These are phyloP conservation scores for Thymelicus sylvestris DNA, from an alignment of 2,888 invertebrate genomes.

Conservation along the genomic window DNA sequence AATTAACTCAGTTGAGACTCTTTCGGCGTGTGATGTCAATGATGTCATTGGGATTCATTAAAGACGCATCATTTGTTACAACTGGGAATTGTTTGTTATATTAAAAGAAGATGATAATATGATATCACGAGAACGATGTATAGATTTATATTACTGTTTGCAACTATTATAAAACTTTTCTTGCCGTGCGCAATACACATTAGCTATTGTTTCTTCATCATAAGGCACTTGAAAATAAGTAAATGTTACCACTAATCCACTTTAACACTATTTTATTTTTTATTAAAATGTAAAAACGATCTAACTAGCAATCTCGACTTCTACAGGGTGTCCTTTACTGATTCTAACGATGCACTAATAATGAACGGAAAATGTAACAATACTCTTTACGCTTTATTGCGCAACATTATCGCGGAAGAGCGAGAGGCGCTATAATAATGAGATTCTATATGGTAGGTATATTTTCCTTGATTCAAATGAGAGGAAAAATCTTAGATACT, in stretches of 20 bases:
- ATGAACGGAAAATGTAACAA: background rate
- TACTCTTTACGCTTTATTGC: background rate
- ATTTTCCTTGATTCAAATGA: background rate
- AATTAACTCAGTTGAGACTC: conserved; percentile 71
- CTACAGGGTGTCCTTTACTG: background rate
- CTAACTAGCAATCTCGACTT: background rate
- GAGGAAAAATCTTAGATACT: background rate
- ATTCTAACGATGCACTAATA: background rate
- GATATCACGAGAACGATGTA: background rate
- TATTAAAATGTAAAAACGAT: too few relatives aligned
- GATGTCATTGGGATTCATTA: conserved; percentile 73
- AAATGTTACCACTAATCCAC: too few relatives aligned
- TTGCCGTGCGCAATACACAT: too few relatives aligned
- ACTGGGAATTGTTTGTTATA: conserved; percentile 38
- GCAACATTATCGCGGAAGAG: background rate
- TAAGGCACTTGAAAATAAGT: too few relatives aligned
- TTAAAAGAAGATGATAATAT: conserved; percentile 24
- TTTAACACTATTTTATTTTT: too few relatives aligned
- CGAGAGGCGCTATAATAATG: background rate
- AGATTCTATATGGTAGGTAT: background rate
- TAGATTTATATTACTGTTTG: background rate
- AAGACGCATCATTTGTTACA: conserved; percentile 59
- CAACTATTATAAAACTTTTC: background rate
- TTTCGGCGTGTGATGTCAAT: conserved; percentile 77
- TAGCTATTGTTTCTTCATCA: too few relatives aligned